Evolutionary conservation across 2,888 invertebrate genomes (phyloP).

Genomic region (Rotaria sp.): DNA sequence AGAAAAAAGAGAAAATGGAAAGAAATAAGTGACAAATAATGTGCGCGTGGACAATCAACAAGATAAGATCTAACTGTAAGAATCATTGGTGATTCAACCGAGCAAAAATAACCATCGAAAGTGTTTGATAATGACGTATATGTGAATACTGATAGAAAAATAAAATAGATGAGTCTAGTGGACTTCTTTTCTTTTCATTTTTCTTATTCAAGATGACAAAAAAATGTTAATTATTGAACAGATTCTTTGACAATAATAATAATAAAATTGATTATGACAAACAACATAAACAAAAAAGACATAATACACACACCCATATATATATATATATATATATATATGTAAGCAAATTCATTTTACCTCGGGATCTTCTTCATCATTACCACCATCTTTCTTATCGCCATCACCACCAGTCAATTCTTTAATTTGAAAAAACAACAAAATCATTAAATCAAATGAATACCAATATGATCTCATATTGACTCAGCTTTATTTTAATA

Average conservation of each 20-base stretch:
- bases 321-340: neutral
- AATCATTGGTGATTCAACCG: neutral
- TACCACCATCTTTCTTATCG: neutral
- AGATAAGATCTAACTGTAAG: neutral
- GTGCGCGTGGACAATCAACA: neutral
- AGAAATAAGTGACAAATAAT: neutral
- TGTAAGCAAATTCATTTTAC: neutral
- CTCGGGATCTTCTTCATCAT: neutral
- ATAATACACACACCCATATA: neutral
- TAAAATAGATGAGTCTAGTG: neutral
- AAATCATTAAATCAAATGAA: neutral
- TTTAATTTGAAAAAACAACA: neutral
- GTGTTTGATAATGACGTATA: neutral
- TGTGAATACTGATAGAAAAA: neutral
- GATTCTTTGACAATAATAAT: neutral
- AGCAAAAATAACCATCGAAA: neutral
- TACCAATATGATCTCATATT: neutral
- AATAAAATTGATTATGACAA: neutral
- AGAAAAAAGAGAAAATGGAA: neutral
- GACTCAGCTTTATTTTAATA: neutral
- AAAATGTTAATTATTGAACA: neutral
- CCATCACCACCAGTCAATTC: constrained; percentile 8
- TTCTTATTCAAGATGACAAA: neutral
- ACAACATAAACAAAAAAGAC: neutral
- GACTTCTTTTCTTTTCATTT: neutral